Evolutionary conservation across 2,888 invertebrate genomes (phyloP).

Genomic region (Pemphredon lugubris): DNA sequence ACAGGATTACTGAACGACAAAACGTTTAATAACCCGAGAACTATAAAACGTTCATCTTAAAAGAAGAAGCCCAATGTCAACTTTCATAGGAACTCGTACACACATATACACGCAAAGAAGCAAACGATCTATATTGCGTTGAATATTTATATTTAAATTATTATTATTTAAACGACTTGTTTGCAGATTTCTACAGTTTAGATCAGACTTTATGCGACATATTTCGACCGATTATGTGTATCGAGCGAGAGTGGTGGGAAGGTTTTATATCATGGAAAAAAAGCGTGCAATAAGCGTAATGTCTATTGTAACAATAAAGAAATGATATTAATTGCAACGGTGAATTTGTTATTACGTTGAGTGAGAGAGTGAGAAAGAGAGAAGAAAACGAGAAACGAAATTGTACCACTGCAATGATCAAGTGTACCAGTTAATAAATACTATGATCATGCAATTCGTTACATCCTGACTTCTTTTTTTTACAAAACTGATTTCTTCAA

Average conservation of each 20-base stretch:
- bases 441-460: constrained; percentile 73
- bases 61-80: constrained; percentile 54
- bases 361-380: constrained; percentile 27
- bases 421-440: constrained; percentile 76
- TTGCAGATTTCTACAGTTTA: constrained; percentile 73
- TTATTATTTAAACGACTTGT: constrained; percentile 74
- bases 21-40: constrained; percentile 8
- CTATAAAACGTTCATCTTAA: not conserved
- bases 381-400: constrained; percentile 60
- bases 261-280: constrained; percentile 77
- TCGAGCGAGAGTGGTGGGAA: constrained; percentile 68
- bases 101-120: constrained; percentile 39
- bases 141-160: constrained; percentile 79
- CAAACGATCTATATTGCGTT: constrained; percentile 71
- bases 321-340: constrained; percentile 76
- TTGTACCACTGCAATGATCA: constrained; percentile 71
- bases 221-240: constrained; percentile 74
- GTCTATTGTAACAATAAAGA: constrained; percentile 78
- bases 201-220: constrained; percentile 67
- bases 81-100: constrained; percentile 62
- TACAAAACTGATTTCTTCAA: not conserved
- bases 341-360: constrained; percentile 74
- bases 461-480: constrained; percentile 4
- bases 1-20: constrained; percentile 6
- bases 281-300: constrained; percentile 77